These are phyloP conservation scores for Anthrax anthrax DNA, from an alignment of 2,888 invertebrate genomes.

Conservation along the genomic window DNA sequence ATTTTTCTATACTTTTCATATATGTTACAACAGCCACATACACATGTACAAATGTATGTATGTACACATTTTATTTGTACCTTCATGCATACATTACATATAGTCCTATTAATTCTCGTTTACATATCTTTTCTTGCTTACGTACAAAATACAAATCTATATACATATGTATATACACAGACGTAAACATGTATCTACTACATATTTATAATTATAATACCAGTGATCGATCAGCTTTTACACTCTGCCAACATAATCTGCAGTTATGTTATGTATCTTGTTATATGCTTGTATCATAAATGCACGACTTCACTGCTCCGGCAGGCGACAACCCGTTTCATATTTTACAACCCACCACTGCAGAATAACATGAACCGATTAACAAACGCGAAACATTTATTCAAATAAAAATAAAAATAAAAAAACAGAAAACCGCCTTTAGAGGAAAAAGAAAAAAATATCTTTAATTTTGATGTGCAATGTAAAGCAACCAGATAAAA, in stretches of 20 bases:
- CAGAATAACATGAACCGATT: not conserved
- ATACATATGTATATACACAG: not conserved
- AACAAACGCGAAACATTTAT: not conserved
- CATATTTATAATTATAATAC: not conserved
- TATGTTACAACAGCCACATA: too few species aligned
- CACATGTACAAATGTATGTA: too few species aligned
- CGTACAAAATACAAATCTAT: too few species aligned
- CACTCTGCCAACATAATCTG: not conserved
- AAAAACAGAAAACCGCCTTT: not conserved
- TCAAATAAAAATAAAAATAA: not conserved
- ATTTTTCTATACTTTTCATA: too few species aligned
- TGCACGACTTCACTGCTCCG: not conserved
- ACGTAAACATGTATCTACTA: too few species aligned
- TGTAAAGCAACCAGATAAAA: not conserved
- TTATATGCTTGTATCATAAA: not conserved
- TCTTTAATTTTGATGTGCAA: too few species aligned
- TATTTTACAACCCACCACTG: not conserved
- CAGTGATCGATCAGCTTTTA: not conserved
- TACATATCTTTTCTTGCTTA: not conserved
- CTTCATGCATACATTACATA: too few species aligned
- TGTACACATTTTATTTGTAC: too few species aligned
- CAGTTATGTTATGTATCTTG: not conserved
- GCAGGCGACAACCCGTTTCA: not conserved
- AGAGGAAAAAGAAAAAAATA: not conserved
- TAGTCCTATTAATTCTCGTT: too few species aligned